Evolutionary conservation across 2,888 invertebrate genomes (phyloP), one percentile per base, ranked within the genome.

Genomic region (Anarsia innoxiella): DNA sequence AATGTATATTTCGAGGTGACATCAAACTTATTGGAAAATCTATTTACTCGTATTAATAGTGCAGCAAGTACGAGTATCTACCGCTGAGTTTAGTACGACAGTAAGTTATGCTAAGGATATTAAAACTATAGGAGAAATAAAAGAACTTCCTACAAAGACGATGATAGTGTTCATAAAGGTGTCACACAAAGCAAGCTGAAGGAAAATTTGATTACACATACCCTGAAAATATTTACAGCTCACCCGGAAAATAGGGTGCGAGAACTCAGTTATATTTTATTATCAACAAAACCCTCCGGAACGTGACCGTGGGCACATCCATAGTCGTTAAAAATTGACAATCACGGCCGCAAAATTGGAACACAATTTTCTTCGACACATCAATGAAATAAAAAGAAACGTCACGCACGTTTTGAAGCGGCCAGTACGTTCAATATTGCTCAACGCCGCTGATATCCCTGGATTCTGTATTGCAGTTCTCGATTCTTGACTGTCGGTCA

Each of bases 401-500:
- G 36, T 41, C 40, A 40, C 36, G 36, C 39, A 28, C 34, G 37
- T 31, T 30, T 9, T 23, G 29, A 25, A n/a, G 33, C 26, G 6
- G 10, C 16, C 31, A 13, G 28, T 6, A 12, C 1, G 23, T 11
- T 11, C 23, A 9, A 23, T 31, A 31, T 31, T 12, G 14, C 15
- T 31, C n/a, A 6, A 19, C 6, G 19, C 19, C 19, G 19, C 19
- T 3, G 6, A 16, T 16, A n/a, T 26, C 15, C 19, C 30, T 40
- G 34, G 40, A 41, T 33, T 37, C 13, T 34, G 23, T 33, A 30
- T 32, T 8, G 19, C 19, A n/a, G 6, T 23, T 26, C 32, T 36
- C 31, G 40, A 32, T 29, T 31, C 26, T 35, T 31, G 35, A 34
- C 11, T 53, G n/a, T 53, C 51, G 49, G 26, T 32, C 35, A 41